Base-by-base conservation (phyloP, 2,113 vertebrate genomes). In the Vidua chalybeata region DNA sequence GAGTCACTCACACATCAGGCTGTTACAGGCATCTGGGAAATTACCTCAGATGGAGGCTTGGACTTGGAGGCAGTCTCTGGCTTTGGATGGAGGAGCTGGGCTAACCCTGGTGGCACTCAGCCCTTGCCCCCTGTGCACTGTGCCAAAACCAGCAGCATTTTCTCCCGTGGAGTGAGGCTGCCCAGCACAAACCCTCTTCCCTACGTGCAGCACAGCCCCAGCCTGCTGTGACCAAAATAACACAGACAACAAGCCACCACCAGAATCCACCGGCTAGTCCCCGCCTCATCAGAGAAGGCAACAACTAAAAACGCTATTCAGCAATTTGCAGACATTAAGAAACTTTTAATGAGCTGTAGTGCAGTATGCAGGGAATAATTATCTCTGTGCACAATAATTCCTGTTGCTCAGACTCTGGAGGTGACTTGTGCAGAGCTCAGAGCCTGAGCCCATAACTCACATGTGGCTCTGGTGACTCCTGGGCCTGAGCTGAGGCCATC, bases 301-400 rank as follows among this genome's bases (percentile, higher is more conserved):
- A 93, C 68, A 52, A 59, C 10, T 4, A 93, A 94, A 97, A 78
- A 1, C 68, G 5, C 85, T 67, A 58, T 19, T 96, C 93, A 97
- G 96, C 96, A 96, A 84, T 94, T 88, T 90, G 76, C 79, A 84
- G 93, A 48, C 92, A 95, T 97, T 96, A 95, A 94, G 83, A 84
- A 97, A 96, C 85, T 96, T 95, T 89, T 96, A 96, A 96, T 92
- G 96, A 96, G 93, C 88, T 90, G 48, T 83, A 96, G 94, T 92
- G 95, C 92, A 75, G 94, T 55, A 55, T 16, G 68, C 76, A 95
- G 96, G 96, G 95, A 96, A 86, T 93, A 92, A 95, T 96, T 95
- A 96, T 89, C 80, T 90, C 83, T 0, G 2, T 41, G 94, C 83
- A 63, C 89, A 89, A 31, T 90, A 86, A 95, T 90, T 97, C 79